Percentiles rank a stretch among this genome's conserved stretches.
Conservation (phyloP, 2,888 invertebrate genomes). For the Phengaris alcon region DNA sequence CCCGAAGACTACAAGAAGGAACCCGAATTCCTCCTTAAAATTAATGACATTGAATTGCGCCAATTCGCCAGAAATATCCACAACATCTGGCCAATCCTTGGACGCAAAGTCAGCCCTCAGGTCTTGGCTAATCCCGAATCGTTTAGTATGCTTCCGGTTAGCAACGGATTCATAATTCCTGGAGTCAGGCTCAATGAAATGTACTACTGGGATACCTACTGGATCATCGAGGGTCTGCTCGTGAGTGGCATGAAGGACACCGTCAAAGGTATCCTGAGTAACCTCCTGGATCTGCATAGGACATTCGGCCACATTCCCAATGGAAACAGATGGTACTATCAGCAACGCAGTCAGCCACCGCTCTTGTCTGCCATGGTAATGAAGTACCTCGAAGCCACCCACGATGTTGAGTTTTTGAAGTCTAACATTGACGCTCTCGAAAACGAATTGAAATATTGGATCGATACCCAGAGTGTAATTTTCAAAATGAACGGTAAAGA, state of each 20-base stretch:
- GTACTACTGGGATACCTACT: constrained; percentile 94
- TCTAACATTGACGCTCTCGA: constrained; percentile 79
- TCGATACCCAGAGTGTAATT: constrained; percentile 74
- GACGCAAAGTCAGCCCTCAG: constrained; percentile 79
- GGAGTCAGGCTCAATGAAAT: constrained; percentile 86
- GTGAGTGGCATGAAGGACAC: constrained; percentile 87
- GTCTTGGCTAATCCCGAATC: constrained; percentile 77
- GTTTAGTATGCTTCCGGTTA: constrained; percentile 83
- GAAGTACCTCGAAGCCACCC: constrained; percentile 82
- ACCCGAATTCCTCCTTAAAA: constrained; percentile 80
- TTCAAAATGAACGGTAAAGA: constrained; percentile 69
- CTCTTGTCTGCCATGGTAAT: constrained; percentile 85
- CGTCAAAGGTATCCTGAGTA: constrained; percentile 86
- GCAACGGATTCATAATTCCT: constrained; percentile 83
- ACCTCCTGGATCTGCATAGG: constrained; percentile 84
- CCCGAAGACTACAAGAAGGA: constrained; percentile 78
- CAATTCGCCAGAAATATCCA: constrained; percentile 82
- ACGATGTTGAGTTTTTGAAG: constrained; percentile 81
- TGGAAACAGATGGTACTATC: constrained; percentile 89
- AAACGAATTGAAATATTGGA: constrained; percentile 83
- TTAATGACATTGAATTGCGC: constrained; percentile 77
- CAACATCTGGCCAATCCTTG: constrained; percentile 81
- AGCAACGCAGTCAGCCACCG: constrained; percentile 85
- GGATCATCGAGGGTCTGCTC: constrained; percentile 90
- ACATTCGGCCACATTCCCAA: constrained; percentile 87